Conservation (phyloP, 2,113 vertebrate species). For the Varanus salvator region DNA sequence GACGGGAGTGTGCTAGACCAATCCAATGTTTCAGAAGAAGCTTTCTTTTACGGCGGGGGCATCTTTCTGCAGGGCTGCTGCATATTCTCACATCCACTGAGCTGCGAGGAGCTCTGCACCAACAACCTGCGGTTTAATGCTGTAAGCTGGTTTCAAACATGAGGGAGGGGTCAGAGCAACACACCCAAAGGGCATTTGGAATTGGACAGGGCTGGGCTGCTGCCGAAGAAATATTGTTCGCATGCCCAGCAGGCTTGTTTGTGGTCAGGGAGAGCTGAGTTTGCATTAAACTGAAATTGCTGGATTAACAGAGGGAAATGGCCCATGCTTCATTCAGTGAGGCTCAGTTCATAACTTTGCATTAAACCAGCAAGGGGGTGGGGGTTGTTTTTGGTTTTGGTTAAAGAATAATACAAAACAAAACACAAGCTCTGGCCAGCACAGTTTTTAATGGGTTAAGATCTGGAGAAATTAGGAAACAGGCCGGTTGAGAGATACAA, state of each 20-base stretch:
- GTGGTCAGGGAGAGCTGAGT: not conserved
- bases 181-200: slow-evolving; percentile 17
- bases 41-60: not conserved
- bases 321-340: not conserved
- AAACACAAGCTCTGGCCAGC: not conserved
- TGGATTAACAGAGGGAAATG: slow-evolving; percentile 39
- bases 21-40: not conserved
- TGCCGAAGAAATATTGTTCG: slow-evolving; percentile 36
- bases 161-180: not conserved
- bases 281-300: slow-evolving; percentile 31
- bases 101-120: not conserved
- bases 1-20: not conserved
- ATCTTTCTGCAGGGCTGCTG: not conserved
- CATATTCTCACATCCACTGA: not conserved
- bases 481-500: not conserved
- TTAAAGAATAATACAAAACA: slow-evolving; percentile 4
- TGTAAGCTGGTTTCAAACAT: not conserved
- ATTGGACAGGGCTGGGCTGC: slow-evolving; percentile 2
- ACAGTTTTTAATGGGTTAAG: not conserved
- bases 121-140: not conserved
- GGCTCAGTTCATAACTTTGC: slow-evolving; percentile 9
- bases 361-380: slow-evolving; percentile 1
- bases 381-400: not conserved
- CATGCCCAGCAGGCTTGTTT: slow-evolving; percentile 26
- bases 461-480: not conserved